These are phyloP conservation scores for Corbicula japonica DNA, from an alignment of 2,888 invertebrate genomes.

Conservation along the genomic window DNA sequence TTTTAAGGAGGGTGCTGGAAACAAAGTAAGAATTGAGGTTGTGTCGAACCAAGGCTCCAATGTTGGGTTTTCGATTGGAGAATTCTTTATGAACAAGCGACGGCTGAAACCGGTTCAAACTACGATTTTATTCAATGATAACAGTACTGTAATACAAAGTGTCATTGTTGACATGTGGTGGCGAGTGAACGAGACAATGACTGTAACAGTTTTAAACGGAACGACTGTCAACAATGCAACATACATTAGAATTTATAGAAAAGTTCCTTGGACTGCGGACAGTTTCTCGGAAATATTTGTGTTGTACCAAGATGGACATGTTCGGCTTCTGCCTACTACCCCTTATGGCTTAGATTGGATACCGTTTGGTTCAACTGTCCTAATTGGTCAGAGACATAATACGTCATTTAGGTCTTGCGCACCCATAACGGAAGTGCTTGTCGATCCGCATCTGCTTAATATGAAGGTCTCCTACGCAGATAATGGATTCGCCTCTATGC, in stretches of 20 bases:
- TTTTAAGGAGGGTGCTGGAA: conserved; percentile 63
- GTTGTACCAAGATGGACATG: conserved; percentile 70
- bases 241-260: conserved; percentile 57
- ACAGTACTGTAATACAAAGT: conserved; percentile 64
- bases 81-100: conserved; percentile 66
- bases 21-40: conserved; percentile 62
- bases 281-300: conserved; percentile 66
- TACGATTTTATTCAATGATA: conserved; percentile 58
- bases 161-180: conserved; percentile 71
- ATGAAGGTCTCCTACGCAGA: conserved; percentile 7
- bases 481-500: too few relatives aligned
- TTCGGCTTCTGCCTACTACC: conserved; percentile 57
- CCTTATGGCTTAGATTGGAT: conserved; percentile 68
- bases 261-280: conserved; percentile 62
- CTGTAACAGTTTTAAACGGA: conserved; percentile 48
- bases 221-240: conserved; percentile 48
- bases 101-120: conserved; percentile 54
- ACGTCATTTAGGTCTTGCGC: conserved; percentile 50
- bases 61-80: conserved; percentile 43
- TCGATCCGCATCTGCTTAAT: conserved; percentile 40
- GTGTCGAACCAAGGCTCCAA: conserved; percentile 14
- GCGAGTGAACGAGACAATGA: conserved; percentile 61
- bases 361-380: conserved; percentile 71
- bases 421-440: conserved; percentile 48
- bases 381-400: conserved; percentile 66